These are phyloP conservation scores for Pelusios castaneus DNA, from an alignment of 2,113 vertebrate species.

Conservation along the genomic window DNA sequence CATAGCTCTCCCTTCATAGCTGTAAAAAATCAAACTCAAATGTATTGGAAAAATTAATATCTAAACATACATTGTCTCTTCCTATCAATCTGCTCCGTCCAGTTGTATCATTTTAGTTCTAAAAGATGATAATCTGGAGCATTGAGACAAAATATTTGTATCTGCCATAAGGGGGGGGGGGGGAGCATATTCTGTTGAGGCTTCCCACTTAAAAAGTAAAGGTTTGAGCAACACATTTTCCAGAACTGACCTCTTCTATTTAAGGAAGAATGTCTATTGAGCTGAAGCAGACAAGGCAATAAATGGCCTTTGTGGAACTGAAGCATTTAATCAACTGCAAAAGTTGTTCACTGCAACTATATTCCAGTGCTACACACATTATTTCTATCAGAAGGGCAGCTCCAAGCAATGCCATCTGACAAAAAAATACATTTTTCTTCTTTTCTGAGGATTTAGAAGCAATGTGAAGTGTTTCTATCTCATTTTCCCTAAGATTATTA, in stretches of 20 bases:
- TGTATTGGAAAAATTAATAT: not conserved
- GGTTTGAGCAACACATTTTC: not conserved
- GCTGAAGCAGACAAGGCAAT: not conserved
- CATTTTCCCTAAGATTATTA: not conserved
- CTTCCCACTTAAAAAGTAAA: not conserved
- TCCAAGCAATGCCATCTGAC: not conserved
- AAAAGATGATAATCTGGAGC: constrained; percentile 16
- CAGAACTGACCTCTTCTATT: not conserved
- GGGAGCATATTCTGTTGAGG: not conserved
- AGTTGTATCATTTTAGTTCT: constrained; percentile 9
- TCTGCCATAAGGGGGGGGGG: not conserved
- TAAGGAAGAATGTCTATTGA: not conserved
- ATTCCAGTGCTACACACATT: not conserved
- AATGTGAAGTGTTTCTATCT: not conserved
- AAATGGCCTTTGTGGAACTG: not conserved
- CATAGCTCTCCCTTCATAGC: not conserved
- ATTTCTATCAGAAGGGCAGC: not conserved
- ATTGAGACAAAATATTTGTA: not conserved
- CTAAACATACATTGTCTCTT: not conserved
- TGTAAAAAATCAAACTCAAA: constrained; percentile 13
- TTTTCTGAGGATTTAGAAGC: not conserved
- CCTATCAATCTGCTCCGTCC: not conserved
- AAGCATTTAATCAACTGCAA: constrained; percentile 14
- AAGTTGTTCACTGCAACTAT: not conserved
- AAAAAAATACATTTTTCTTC: not conserved